Conservation (phyloP, 2,113 vertebrate species). For the Phylloscopus whistleri region DNA sequence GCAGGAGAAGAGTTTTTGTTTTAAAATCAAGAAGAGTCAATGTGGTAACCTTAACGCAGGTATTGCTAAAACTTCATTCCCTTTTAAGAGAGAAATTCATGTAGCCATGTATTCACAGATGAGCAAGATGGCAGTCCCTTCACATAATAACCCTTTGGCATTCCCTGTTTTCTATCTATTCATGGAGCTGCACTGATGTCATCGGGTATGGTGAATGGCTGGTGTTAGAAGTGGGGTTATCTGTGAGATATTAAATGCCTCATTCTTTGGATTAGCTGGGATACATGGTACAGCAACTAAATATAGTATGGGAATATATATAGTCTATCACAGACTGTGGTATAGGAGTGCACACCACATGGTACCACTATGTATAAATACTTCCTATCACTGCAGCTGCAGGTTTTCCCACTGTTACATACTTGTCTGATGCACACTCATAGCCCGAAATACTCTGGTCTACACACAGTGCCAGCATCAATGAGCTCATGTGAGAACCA, state of each 20-base stretch:
- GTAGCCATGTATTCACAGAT: neutral
- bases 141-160: neutral
- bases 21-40: neutral
- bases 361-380: neutral
- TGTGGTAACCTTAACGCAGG: neutral
- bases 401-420: conserved; percentile 1
- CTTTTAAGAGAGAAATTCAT: neutral
- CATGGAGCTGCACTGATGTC: neutral
- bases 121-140: neutral
- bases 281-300: neutral
- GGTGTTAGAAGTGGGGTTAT: neutral
- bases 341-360: neutral
- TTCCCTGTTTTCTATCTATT: neutral
- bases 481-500: conserved; percentile 25
- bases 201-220: neutral
- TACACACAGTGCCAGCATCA: accelerated
- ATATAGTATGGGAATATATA: neutral
- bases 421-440: neutral
- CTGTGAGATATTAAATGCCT: neutral
- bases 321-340: neutral
- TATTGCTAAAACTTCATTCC: neutral
- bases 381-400: neutral
- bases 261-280: neutral
- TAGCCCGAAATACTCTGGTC: conserved; percentile 15
- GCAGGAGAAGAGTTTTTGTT: neutral